phyloP scores from a whole-genome alignment of 2,797 vertebrate species.

The Lates japonicus region DNA sequence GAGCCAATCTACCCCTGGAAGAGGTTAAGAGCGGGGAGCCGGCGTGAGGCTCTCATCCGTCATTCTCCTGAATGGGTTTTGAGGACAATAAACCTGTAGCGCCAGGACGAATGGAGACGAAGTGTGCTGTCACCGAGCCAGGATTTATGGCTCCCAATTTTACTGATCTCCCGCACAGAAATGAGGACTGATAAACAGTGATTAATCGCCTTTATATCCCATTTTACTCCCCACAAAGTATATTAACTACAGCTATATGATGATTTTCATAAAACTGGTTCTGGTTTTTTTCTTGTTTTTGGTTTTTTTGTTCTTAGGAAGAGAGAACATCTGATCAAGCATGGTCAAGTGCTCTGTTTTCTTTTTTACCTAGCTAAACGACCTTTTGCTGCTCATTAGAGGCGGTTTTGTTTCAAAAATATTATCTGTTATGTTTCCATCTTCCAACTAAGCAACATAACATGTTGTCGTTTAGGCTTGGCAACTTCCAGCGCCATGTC shows the following conservation, averaged over 20 bases:
- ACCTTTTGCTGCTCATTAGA: slow-evolving; percentile 67
- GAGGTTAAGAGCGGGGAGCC: slow-evolving; percentile 78
- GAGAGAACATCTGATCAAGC: no score
- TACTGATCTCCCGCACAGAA: slow-evolving; percentile 89
- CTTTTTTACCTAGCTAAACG: slow-evolving; percentile 7
- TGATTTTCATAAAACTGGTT: slow-evolving; percentile 71
- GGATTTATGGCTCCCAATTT: slow-evolving; percentile 90
- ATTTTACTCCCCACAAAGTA: slow-evolving; percentile 86
- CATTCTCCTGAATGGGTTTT: slow-evolving; percentile 91
- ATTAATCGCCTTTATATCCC: slow-evolving; percentile 90
- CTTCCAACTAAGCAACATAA: slow-evolving; percentile 84
- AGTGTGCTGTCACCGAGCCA: slow-evolving; percentile 86
- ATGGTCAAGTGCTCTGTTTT: neutral
- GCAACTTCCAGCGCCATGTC: slow-evolving; percentile 83
- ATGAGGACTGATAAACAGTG: slow-evolving; percentile 91
- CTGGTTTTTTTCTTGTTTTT: slow-evolving; percentile 2
- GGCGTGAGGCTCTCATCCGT: slow-evolving; percentile 84
- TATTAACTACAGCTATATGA: slow-evolving; percentile 86
- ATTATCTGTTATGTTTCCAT: slow-evolving; percentile 81
- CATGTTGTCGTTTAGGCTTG: slow-evolving; percentile 87
- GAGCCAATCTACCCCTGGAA: slow-evolving; percentile 70
- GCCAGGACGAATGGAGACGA: slow-evolving; percentile 89
- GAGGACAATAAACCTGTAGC: slow-evolving; percentile 91
- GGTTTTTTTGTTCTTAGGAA: neutral
- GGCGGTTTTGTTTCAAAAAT: slow-evolving; percentile 70